These are phyloP conservation scores for Prosopocoilus inquinatus DNA, from an alignment of 2,888 invertebrate genomes.

Conservation along the genomic window DNA sequence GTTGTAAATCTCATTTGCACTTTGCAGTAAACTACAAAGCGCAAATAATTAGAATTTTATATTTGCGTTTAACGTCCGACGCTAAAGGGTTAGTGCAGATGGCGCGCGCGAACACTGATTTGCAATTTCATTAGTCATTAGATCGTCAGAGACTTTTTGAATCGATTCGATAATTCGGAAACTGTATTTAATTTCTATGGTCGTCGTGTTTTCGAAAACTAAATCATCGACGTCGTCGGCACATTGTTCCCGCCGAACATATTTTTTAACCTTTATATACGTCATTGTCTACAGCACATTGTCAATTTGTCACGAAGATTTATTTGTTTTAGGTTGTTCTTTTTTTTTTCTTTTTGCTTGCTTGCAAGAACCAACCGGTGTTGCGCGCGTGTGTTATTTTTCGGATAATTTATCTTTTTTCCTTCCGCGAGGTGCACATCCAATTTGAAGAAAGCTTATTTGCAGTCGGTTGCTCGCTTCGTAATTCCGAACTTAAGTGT, in stretches of 20 bases:
- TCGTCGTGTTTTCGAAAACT: too few species aligned
- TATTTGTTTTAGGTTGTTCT: conserved; percentile 36
- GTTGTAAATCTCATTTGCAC: too few species aligned
- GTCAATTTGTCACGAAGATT: conserved; percentile 46
- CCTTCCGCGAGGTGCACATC: conserved; percentile 43
- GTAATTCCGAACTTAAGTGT: conserved; percentile 36
- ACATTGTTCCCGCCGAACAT: conserved; percentile 2
- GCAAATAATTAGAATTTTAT: too few species aligned
- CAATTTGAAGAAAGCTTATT: conserved; percentile 46
- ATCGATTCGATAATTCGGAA: not conserved
- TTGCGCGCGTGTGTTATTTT: conserved; percentile 36
- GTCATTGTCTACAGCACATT: conserved; percentile 41
- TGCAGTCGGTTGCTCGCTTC: conserved; percentile 32
- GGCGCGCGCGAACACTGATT: conserved; percentile 26
- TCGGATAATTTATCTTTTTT: conserved; percentile 46
- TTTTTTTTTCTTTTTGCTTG: conserved; percentile 14
- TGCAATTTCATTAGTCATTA: conserved; percentile 36
- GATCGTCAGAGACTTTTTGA: conserved; percentile 22
- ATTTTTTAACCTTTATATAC: conserved; percentile 27
- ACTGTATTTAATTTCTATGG: not conserved
- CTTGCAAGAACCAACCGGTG: not conserved
- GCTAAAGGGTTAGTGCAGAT: too few species aligned
- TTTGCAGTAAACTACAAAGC: too few species aligned
- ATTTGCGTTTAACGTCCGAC: too few species aligned
- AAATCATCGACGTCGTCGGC: too few species aligned